phyloP scores from a whole-genome alignment of 2,888 invertebrate species.

The Tachina grossa region DNA sequence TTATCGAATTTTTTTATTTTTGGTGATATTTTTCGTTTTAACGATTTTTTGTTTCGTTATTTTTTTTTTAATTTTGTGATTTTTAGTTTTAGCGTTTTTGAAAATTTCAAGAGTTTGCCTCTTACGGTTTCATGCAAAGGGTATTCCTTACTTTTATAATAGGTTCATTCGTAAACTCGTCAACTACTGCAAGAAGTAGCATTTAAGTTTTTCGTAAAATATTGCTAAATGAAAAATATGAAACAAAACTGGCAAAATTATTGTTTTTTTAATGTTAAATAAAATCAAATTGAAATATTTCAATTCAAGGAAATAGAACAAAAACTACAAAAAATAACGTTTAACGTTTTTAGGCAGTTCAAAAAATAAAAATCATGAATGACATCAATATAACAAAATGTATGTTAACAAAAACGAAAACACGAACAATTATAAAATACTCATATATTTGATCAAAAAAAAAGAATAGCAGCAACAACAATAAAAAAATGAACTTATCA shows the following conservation, averaged over 20 bases:
- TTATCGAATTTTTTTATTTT: no score
- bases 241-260: constrained; percentile 6
- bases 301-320: constrained; percentile 20
- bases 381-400: background rate
- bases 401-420: background rate
- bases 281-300: constrained; percentile 52
- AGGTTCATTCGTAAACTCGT: no score
- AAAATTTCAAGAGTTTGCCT: no score
- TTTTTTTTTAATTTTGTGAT: no score
- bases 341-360: background rate
- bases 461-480: background rate
- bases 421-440: no score
- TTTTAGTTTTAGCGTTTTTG: no score
- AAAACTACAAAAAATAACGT: background rate
- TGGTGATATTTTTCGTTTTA: no score
- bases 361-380: background rate
- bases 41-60: no score
- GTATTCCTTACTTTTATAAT: no score
- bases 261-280: constrained; percentile 47
- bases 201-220: constrained; percentile 14
- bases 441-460: background rate
- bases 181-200: no score
- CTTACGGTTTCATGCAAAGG: no score
- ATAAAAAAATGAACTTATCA: constrained; percentile 49
- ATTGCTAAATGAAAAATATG: background rate